Percentiles rank a stretch among this genome's conserved stretches.
These are phyloP conservation scores for Tarsius wallacei DNA, from an alignment of 2,797 vertebrate species.

Conservation along the genomic window DNA sequence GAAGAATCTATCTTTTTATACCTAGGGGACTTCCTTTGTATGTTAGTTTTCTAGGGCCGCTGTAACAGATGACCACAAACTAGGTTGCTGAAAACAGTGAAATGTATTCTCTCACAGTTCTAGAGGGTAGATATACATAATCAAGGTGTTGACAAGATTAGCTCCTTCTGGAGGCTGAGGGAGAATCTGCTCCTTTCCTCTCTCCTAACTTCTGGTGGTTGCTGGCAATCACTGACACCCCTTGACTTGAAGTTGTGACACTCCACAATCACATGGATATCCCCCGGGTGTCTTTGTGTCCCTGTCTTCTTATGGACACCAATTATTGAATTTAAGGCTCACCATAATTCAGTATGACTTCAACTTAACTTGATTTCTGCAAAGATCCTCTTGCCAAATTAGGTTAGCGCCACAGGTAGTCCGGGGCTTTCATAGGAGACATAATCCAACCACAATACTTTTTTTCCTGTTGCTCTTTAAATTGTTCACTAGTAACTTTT, in stretches of 20 bases:
- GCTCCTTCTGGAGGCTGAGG: neutral
- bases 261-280: neutral
- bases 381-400: constrained; percentile 44
- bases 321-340: constrained; percentile 17
- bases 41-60: no score
- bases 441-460: constrained; percentile 21
- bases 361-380: constrained; percentile 40
- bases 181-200: neutral
- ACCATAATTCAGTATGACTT: neutral
- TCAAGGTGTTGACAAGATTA: neutral
- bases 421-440: neutral
- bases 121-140: neutral
- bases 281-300: neutral
- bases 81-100: no score
- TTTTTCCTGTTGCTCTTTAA: constrained; percentile 54
- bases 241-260: neutral
- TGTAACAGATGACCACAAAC: no score
- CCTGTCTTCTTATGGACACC: neutral
- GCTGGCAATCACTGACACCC: neutral
- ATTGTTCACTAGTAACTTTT: constrained; percentile 34
- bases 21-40: neutral
- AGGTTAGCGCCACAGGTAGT: neutral
- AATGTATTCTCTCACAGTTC: neutral
- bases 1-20: neutral
- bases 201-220: neutral